Evolutionary conservation across 2,888 invertebrate genomes (phyloP), one percentile per base, ranked within the genome.

Genomic region (Dysmachus trigonus): DNA sequence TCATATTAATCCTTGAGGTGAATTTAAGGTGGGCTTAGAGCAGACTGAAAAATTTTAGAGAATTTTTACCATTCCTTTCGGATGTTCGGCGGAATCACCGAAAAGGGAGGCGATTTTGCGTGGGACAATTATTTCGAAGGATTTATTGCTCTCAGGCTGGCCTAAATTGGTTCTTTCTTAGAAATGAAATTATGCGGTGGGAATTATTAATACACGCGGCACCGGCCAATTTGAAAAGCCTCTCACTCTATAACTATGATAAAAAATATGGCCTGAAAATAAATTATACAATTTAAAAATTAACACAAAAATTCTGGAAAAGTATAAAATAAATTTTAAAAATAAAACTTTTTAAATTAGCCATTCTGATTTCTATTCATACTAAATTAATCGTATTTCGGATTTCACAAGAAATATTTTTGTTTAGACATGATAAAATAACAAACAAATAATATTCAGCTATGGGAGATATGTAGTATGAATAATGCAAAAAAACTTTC

Each of bases 1-100:
- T 83, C 41, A 31, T 72, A 71, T 83, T 83, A 83, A 83, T 72
- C 72, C 83, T 83, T 83, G 71, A 83, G 7, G 71, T 71, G 72
- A 81, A 47, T 77, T 33, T 77, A 51, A 72, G 35, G 83, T 83
- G 83, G 72, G 71, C 22, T 83, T 83, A 62, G 6, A 53, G 33
- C 47, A n/a, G 47, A n/a, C n/a, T 47, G 5, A 31, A 38, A 27
- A 38, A 27, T 38, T 41, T 41, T 15, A 0, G 3, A 41, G 15
- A 41, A 41, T 13, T 13, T n/a, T 41, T 15, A 41, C 38, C 38
- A 41, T 41, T 41, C 13, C 38, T 41, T 41, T 15, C 15, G 18
- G 30, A 6, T 82, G 47, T n/a, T 47, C 47, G 22, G 10, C n/a
- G 47, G 51, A 33, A 31, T 33, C 33, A 33, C 33, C 7, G n/a